Base-by-base conservation (phyloP, 2,888 invertebrate genomes). In the Pyrrhia umbra region DNA sequence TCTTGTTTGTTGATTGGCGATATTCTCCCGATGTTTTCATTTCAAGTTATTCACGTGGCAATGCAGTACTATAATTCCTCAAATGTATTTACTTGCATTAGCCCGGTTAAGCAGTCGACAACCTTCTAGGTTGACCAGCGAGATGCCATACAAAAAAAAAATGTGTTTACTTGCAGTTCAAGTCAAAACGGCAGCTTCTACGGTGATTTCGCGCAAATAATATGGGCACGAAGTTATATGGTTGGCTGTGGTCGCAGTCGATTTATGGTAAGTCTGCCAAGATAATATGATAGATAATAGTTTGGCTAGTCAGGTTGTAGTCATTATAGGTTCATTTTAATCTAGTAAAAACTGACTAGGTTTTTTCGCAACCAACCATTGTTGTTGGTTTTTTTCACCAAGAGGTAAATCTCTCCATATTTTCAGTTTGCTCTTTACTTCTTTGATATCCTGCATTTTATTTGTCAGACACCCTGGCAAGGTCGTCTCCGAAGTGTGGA, bases 241-340 rank as follows among this genome's bases (percentile, higher is more conserved):
- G 92, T 94, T 4, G 94, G 94, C 3, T 94, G 94, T 68, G 94
- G 90, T 0, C 84, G 94, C 34, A 93, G 92, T 60, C 82, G 88
- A 59, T 94, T 94, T 52, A 92, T 92, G 94, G 94, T 92, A 75
- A 81, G 72, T 37, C 6, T 13, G 0, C n/a, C 4, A n/a, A 2
- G 15, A 21, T 34, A 0, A 10, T 10, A 43, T 2, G 10, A 42
- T 18, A 0, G 13, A 3, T 0, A 30, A 30, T 42, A 18, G 6
- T 40, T 40, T 18, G n/a, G n/a, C n/a, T n/a, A 4, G 20, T 3
- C n/a, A 20, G n/a, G 10, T 42, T 42, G 5, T 30, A 4, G 23
- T 23, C 23, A 23, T 23, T 13, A 30, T 30, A 13, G 13, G 30
- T 30, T 3, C 30, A 30, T 30, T 2, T 2, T 13, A n/a, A n/a